Percentiles rank a stretch among this genome's conserved stretches.
Evolutionary conservation across 2,797 vertebrate species (phyloP).

Genomic region (Micromesistius poutassou): DNA sequence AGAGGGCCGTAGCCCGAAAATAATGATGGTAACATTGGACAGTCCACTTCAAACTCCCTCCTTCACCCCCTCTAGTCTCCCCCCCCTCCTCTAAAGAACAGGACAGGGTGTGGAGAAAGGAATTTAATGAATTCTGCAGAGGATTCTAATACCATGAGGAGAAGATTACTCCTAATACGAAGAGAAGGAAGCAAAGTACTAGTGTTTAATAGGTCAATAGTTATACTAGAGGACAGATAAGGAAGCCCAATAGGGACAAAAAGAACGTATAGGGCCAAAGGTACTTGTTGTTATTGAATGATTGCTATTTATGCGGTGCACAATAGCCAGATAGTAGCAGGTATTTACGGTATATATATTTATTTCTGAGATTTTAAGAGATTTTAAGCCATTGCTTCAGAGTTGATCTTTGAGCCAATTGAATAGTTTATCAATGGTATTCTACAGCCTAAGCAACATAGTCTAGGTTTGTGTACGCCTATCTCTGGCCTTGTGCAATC

Average conservation of each 20-base stretch:
- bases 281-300: neutral
- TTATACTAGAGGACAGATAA: neutral
- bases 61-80: conserved; percentile 19
- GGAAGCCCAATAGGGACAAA: neutral
- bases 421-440: conserved; percentile 21
- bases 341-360: neutral
- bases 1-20: conserved; percentile 48
- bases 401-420: conserved; percentile 3
- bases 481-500: conserved; percentile 51
- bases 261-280: neutral
- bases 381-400: conserved; percentile 36
- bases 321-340: neutral
- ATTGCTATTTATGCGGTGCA: conserved; percentile 17
- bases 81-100: neutral
- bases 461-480: conserved; percentile 14
- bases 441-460: neutral
- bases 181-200: neutral
- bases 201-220: neutral
- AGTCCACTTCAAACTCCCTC: neutral
- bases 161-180: neutral
- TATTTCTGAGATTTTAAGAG: neutral
- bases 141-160: neutral
- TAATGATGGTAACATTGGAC: neutral
- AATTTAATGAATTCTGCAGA: too few relatives aligned
- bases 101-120: too few relatives aligned